phyloP scores from a whole-genome alignment of 1,140 invertebrate genomes.

The Anastrepha ludens region DNA sequence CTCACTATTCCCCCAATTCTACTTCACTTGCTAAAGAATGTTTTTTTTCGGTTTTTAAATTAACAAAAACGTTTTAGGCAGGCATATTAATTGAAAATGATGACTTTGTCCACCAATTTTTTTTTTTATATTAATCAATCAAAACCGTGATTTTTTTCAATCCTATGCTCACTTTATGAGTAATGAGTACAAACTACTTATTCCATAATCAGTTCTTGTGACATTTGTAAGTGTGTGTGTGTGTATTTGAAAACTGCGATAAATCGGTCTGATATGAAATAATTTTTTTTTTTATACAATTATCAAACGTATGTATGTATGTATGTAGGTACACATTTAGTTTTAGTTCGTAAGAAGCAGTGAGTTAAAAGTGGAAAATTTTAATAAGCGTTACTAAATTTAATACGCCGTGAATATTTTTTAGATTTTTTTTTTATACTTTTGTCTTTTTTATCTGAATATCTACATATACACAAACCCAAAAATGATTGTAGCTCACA shows the following conservation, averaged over 20 bases:
- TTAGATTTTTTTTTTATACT: constrained; percentile 4
- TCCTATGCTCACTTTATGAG: constrained; percentile 53
- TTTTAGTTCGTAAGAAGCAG: background rate
- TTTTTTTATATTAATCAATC: background rate
- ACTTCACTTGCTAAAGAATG: too few species aligned
- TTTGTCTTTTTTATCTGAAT: background rate
- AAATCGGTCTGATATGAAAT: background rate
- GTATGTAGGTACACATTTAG: background rate
- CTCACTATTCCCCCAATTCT: too few species aligned
- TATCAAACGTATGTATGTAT: background rate
- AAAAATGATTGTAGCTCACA: constrained; percentile 74
- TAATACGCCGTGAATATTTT: background rate
- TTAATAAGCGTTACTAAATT: background rate
- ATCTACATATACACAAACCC: background rate
- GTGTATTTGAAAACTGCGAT: background rate
- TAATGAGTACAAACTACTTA: constrained; percentile 74
- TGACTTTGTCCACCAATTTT: too few species aligned
- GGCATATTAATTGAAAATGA: too few species aligned
- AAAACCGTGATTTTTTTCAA: background rate
- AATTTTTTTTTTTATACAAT: background rate
- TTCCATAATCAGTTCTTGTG: constrained; percentile 73
- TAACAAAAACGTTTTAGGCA: too few species aligned
- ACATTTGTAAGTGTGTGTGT: constrained; percentile 53
- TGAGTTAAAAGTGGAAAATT: background rate
- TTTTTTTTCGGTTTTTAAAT: too few species aligned